Evolutionary conservation across 2,888 invertebrate species (phyloP).

Genomic region (Stenchaetothrips biformis): DNA sequence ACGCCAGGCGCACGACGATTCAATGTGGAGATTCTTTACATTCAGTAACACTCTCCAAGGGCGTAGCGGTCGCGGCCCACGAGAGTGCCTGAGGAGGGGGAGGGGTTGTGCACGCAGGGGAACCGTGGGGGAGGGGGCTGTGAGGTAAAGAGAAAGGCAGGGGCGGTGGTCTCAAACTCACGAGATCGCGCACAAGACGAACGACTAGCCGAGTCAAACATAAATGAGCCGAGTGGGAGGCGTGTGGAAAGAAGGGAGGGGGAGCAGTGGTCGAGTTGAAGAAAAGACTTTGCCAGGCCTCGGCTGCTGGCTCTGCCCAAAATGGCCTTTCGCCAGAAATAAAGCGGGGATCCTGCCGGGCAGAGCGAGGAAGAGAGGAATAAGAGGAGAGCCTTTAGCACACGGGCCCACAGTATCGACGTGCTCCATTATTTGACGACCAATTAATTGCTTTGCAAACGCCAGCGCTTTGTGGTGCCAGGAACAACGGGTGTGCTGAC

Average conservation of each 20-base stretch:
- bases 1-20: constrained; percentile 5
- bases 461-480: no score
- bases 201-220: not conserved
- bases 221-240: not conserved
- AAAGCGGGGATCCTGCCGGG: constrained; percentile 5
- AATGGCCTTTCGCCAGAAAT: constrained; percentile 11
- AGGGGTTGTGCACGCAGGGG: not conserved
- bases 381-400: no score
- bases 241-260: not conserved
- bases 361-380: not conserved
- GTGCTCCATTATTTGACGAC: no score
- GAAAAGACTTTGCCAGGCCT: not conserved
- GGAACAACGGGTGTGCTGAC: no score
- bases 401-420: no score
- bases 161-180: not conserved
- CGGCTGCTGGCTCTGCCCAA: not conserved
- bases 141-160: not conserved
- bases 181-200: not conserved
- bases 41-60: constrained; percentile 10
- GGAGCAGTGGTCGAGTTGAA: not conserved
- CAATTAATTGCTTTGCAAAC: no score
- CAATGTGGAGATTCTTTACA: constrained; percentile 5
- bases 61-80: not conserved
- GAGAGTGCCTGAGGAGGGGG: not conserved
- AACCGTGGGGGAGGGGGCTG: not conserved